Conservation (phyloP, 1,140 invertebrate species). For the Leptinotarsa undecemlineata region DNA sequence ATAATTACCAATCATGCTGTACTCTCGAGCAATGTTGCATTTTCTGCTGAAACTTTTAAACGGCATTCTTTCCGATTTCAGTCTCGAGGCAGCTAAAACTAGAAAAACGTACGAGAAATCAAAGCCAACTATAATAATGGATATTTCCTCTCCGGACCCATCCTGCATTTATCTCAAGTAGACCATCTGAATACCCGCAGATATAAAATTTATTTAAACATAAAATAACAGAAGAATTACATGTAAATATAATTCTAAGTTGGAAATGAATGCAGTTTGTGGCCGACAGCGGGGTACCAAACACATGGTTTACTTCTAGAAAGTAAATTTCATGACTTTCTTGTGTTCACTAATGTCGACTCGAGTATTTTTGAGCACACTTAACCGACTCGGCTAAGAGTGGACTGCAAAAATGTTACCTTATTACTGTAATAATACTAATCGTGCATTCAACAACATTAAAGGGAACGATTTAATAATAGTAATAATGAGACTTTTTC, state of each 20-base stretch:
- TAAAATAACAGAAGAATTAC: conserved; percentile 17
- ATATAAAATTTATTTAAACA: conserved; percentile 22
- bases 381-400: conserved; percentile 10
- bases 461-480: conserved; percentile 20
- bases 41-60: neutral
- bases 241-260: conserved; percentile 21
- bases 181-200: conserved; percentile 23
- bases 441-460: conserved; percentile 22
- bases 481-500: conserved; percentile 15
- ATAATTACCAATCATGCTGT: neutral
- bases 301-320: conserved; percentile 25
- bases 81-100: neutral
- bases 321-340: conserved; percentile 24
- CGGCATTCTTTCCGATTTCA: neutral
- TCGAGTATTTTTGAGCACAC: conserved; percentile 20
- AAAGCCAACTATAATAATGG: conserved; percentile 13
- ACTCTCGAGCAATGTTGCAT: conserved; percentile 5
- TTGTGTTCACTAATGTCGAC: conserved; percentile 8
- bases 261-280: neutral
- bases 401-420: conserved; percentile 7
- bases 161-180: conserved; percentile 20
- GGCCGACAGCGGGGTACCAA: conserved; percentile 22
- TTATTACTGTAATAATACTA: conserved; percentile 23
- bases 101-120: conserved; percentile 10
- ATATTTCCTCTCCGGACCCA: conserved; percentile 12